Evolutionary conservation across 2,888 invertebrate genomes (phyloP), one percentile per base, ranked within the genome.

Genomic region (Yponomeuta sedellus): DNA sequence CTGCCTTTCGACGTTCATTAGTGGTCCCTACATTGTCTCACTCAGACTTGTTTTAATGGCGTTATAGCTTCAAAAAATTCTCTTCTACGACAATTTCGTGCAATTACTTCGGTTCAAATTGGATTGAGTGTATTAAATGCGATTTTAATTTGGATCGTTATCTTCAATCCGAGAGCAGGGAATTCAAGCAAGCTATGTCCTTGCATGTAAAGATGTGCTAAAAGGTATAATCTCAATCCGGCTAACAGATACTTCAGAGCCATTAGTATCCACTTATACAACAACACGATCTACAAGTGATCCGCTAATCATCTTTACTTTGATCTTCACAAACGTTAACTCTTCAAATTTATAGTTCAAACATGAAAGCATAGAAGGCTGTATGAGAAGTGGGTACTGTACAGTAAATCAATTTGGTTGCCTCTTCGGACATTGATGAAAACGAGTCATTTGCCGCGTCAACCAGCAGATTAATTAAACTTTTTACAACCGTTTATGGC

Each of bases 401-500:
- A 80, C 77, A 78, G 77, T 77, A 76, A 88, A 86, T 86, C 85
- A 85, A 84, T 88, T 83, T 85, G 77, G 83, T 80, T 82, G 83
- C 82, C 82, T 83, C 85, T 85, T 85, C 76, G 76, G 80, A 73
- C 78, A 79, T 80, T 82, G 84, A 83, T 82, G 83, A 84, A 85
- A 88, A 86, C 84, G 81, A 83, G 78, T 77, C 72, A 75, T 75
- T 71, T 71, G 74, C 85, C 85, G 79, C 86, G 80, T 85, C 85
- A 83, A 79, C 74, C 74, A 74, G 74, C 77, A 79, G 84, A 88
- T 87, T 88, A 88, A 90, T 89, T 88, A 87, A 85, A 85, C 80
- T 85, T 81, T 79, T 82, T 83, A 83, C 82, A 74, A 78, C 79
- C 81, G 85, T 86, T 86, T 82, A 82, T 79, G 78, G 80, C 79